Evolutionary conservation across 2,113 vertebrate genomes (phyloP), one percentile per base, ranked within the genome.

Genomic region (Leiothrix lutea): DNA sequence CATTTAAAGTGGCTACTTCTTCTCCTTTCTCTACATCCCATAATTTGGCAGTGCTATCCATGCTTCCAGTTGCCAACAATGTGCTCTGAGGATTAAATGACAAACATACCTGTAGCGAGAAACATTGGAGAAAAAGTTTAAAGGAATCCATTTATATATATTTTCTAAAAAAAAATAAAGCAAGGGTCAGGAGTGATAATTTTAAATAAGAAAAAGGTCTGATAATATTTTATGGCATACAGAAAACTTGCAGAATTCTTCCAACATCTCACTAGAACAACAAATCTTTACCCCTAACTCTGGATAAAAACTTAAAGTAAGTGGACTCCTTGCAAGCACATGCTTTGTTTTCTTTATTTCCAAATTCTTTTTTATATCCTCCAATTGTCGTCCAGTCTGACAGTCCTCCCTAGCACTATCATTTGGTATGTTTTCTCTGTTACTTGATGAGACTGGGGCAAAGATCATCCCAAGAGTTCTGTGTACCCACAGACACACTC

Each of bases 21-120:
- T 98, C 97, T 82, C 99, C 99, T n/a, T 92, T 99, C 96, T 98
- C 97, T 90, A 99, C 96, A 91, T 99, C 97, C 99, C 99, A 99
- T 60, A 99, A 93, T 86, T 98, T 99, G 88, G 98, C 98, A 1
- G 98, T 99, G 60, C 97, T 97, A 62, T 99, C 99, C 99, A 99
- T 99, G 90, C 99, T 99, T 86, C 99, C 99, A 40, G 99, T 99
- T 61, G 99, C 99, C 95, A 99, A 98, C 65, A 99, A 58, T 1
- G 99, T 99, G 93, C 99, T 99, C 97, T 99, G 99, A 82, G 98
- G 99, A 94, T 99, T 99, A 97, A 99, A 99, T 5, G 99, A 98
- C 77, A 99, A 95, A 89, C 99, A 99, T 21, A 99, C 98, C 99
- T 99, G 95, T 75, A 73, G 92, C 28, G 3, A 94, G 95, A 97